phyloP scores from a whole-genome alignment of 2,797 vertebrate species.

The Gymnoscopelus microlampas region DNA sequence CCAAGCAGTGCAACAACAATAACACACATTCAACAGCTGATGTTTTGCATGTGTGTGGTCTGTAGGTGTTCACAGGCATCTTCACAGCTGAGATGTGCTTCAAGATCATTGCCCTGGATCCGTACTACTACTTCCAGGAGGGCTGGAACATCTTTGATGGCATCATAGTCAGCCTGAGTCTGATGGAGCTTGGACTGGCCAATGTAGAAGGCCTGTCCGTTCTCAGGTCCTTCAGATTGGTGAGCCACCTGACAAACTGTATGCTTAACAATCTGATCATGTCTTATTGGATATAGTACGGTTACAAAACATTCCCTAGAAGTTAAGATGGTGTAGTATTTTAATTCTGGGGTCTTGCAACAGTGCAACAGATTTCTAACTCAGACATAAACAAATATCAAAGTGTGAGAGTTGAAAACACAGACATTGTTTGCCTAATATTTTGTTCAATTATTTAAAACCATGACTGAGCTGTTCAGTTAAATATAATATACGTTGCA shows the following conservation, averaged over 20 bases:
- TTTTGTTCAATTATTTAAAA: no score
- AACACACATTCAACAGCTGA: no score
- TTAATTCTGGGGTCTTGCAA: no score
- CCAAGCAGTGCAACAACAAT: no score
- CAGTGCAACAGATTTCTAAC: no score
- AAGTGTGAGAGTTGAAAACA: no score
- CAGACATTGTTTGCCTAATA: no score
- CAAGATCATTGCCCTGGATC: constrained; percentile 94
- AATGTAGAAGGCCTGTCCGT: constrained; percentile 96
- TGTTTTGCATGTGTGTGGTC: neutral
- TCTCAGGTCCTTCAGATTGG: constrained; percentile 95
- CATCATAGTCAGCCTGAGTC: constrained; percentile 95
- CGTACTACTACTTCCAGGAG: constrained; percentile 97
- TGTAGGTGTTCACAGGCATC: constrained; percentile 95
- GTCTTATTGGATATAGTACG: no score
- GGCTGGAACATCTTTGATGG: constrained; percentile 99
- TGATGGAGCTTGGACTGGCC: constrained; percentile 95
- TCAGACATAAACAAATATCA: no score
- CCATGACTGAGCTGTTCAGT: no score
- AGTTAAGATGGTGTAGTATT: neutral
- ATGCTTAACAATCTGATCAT: neutral
- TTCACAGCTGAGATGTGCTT: constrained; percentile 98
- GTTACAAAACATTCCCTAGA: neutral
- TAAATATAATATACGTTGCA: no score
- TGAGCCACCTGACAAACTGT: constrained; percentile 73